These are phyloP conservation scores for Calameuta filiformis DNA, from an alignment of 2,888 invertebrate species.

Conservation along the genomic window DNA sequence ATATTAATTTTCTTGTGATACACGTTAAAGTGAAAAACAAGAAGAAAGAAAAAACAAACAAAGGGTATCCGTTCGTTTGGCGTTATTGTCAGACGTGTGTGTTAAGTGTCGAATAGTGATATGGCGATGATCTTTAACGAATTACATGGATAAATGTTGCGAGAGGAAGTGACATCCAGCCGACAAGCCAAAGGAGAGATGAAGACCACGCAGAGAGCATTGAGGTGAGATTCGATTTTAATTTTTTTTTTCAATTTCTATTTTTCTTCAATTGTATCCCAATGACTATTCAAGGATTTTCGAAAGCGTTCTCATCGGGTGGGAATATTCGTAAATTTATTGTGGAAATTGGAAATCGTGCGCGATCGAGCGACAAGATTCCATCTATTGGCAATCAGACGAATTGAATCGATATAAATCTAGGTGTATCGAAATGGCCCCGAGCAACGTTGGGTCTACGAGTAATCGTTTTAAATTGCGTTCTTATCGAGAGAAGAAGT, in stretches of 20 bases:
- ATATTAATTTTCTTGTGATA: not conserved
- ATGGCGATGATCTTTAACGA: not conserved
- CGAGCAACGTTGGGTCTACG: not conserved
- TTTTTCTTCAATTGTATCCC: not conserved
- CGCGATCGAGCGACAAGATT: not conserved
- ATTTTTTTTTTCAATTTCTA: not conserved
- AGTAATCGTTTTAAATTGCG: not conserved
- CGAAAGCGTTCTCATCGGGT: not conserved
- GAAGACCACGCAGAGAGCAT: conserved; percentile 47
- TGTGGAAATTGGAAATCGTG: not conserved
- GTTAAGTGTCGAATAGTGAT: not conserved
- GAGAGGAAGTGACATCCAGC: conserved; percentile 4
- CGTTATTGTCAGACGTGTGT: not conserved
- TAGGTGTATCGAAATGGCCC: not conserved
- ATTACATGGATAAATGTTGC: conserved; percentile 36
- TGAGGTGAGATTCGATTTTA: conserved; percentile 31
- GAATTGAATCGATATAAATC: not conserved
- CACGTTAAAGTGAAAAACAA: not conserved
- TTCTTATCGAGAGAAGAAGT: not conserved
- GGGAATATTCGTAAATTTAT: not conserved
- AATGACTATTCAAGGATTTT: not conserved
- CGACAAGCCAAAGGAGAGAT: conserved; percentile 23
- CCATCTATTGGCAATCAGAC: not conserved
- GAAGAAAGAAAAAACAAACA: not conserved
- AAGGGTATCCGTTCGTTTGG: not conserved